Conservation (phyloP, 2,113 vertebrate genomes). For the Hyla sarda region DNA sequence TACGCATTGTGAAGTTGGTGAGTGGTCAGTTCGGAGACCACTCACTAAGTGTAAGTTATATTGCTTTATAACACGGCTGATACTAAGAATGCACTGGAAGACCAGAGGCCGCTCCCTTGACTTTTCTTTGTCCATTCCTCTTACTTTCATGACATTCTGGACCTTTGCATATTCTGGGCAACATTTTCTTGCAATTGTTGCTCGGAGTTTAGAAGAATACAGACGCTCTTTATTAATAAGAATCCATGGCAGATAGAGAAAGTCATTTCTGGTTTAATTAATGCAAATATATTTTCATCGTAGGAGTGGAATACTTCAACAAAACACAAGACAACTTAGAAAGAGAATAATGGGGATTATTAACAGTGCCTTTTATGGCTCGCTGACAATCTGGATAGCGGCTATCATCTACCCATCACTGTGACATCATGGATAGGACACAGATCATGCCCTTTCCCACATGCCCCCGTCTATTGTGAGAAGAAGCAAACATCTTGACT, state of each 20-base stretch:
- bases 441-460: constrained; percentile 17
- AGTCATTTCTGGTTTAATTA: constrained; percentile 36
- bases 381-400: constrained; percentile 26
- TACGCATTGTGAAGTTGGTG: no score
- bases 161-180: neutral
- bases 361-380: neutral
- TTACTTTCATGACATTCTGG: neutral
- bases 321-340: constrained; percentile 37
- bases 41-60: no score
- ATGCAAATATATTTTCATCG: constrained; percentile 51
- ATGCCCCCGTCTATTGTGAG: neutral
- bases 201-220: neutral
- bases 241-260: constrained; percentile 33
- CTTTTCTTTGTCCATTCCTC: no score
- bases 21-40: no score
- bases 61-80: no score
- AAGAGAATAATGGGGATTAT: constrained; percentile 40
- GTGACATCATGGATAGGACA: constrained; percentile 28
- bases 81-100: no score
- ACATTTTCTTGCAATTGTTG: neutral
- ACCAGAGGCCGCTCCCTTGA: no score
- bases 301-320: constrained; percentile 46
- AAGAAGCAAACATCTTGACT: neutral
- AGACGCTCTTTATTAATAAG: constrained; percentile 35
- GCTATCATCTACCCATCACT: neutral